These are phyloP conservation scores for Polypedilum pembai DNA, from an alignment of 1,140 invertebrate species.

Conservation along the genomic window DNA sequence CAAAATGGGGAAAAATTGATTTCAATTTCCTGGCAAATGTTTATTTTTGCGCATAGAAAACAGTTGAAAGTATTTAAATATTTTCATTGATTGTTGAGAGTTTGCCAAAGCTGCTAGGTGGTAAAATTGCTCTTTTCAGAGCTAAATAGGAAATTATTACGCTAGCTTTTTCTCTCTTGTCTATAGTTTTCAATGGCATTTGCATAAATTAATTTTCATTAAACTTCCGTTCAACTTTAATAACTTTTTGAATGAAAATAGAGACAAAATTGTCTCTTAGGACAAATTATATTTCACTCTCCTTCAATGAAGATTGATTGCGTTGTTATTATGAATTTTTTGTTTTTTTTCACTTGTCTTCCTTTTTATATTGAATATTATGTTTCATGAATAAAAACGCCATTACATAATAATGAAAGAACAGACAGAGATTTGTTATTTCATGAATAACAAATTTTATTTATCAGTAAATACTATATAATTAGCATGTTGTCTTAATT, in stretches of 20 bases:
- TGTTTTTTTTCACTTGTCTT: too few species aligned
- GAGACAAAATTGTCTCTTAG: too few species aligned
- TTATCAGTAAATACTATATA: neutral
- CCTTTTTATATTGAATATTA: neutral
- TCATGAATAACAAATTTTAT: neutral
- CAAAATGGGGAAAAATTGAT: too few species aligned
- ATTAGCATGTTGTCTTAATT: slow-evolving; percentile 13
- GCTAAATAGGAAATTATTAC: too few species aligned
- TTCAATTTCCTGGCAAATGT: too few species aligned
- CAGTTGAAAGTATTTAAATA: too few species aligned
- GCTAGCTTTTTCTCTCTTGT: too few species aligned
- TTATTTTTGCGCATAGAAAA: too few species aligned
- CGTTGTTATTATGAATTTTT: neutral
- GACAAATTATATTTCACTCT: too few species aligned
- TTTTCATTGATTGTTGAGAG: too few species aligned
- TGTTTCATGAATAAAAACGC: neutral
- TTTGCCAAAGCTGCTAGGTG: too few species aligned
- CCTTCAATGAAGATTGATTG: neutral
- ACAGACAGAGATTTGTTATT: neutral
- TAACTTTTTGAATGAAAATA: neutral
- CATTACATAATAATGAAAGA: neutral
- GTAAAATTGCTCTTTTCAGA: too few species aligned
- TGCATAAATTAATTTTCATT: slow-evolving; percentile 19
- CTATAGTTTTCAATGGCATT: neutral
- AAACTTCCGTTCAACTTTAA: slow-evolving; percentile 1